Percentiles rank a stretch among this genome's conserved stretches.
These are phyloP conservation scores for Clitarchus hookeri DNA, from an alignment of 2,888 invertebrate species.

Conservation along the genomic window DNA sequence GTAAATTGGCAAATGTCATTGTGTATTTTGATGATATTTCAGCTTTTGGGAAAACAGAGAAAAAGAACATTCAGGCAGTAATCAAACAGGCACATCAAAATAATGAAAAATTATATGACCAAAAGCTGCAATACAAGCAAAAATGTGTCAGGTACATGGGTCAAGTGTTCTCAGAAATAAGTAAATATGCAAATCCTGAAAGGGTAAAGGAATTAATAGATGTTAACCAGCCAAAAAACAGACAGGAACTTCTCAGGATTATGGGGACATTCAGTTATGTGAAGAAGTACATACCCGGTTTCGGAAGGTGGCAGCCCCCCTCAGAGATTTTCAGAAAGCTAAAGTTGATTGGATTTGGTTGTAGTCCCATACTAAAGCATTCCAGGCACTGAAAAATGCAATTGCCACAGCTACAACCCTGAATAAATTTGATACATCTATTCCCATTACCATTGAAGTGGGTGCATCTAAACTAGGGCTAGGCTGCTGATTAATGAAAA, in stretches of 20 bases:
- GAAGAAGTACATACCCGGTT: neutral
- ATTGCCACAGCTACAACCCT: neutral
- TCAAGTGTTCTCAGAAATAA: neutral
- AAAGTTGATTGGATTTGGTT: neutral
- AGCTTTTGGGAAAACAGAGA: neutral
- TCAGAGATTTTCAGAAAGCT: neutral
- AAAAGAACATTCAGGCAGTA: neutral
- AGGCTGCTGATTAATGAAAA: neutral
- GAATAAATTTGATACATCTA: neutral
- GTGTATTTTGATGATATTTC: neutral
- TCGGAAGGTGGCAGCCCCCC: neutral
- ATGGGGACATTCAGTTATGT: neutral
- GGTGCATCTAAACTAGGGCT: neutral
- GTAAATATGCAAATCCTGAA: neutral
- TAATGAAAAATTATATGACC: neutral
- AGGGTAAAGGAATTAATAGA: neutral
- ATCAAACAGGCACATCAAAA: neutral
- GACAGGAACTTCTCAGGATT: neutral
- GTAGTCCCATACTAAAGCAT: neutral
- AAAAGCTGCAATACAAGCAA: constrained; percentile 7
- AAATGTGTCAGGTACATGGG: neutral
- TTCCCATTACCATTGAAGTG: neutral
- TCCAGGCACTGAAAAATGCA: neutral
- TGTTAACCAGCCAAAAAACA: neutral
- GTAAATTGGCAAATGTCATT: neutral